Base-by-base conservation (phyloP, 2,797 vertebrate genomes). In the Percopsis omiscomaycus region DNA sequence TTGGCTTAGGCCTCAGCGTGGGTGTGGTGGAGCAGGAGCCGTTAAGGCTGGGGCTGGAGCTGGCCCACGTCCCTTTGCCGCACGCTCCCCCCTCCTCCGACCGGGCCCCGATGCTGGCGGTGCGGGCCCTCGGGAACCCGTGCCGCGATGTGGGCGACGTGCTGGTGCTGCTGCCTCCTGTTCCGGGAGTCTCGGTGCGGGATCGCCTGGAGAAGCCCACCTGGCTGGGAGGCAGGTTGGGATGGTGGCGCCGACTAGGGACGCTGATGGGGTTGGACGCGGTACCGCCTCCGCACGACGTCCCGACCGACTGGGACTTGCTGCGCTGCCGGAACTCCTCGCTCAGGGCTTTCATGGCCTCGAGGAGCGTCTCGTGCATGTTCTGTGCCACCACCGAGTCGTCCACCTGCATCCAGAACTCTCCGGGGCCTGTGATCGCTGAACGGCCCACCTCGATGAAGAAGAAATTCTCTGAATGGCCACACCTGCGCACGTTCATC, bases 321-420 rank as follows among this genome's bases (percentile, higher is more conserved):
- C 91, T 91, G 22, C 93, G 89, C 60, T 93, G 90, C 14, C 94
- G 91, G 59, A 95, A 94, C 82, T 95, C 94, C 69, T 95, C 94
- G n/a, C 94, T 95, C 5, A 95, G 78, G 11, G 94, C 93, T 79
- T 94, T 95, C 94, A 95, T 95, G 75, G 94, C 94, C 76, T 95
- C 94, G 75, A 95, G 82, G 66, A 95, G 89, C 63, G 94, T 95
- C 83, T 95, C 94, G 0, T 95, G 94, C 94, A 95, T 95, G 89
- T 95, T 91, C 88, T 95, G 94, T 3, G 94, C 94, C 57, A 95
- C 93, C 69, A 92, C 91, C 0, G 91, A 92, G 87, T 93, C 92
- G 4, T 94, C 92, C 68, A 93, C 93, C 78, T 93, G 92, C 91
- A 94, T 95, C 93, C 92, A 93, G 80, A 94, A 91, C 71, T 93